A percentile compares a stretch with the other conserved stretches of the same genome.
Evolutionary conservation across 2,888 invertebrate species (phyloP).

Genomic region (Philereme transversata): DNA sequence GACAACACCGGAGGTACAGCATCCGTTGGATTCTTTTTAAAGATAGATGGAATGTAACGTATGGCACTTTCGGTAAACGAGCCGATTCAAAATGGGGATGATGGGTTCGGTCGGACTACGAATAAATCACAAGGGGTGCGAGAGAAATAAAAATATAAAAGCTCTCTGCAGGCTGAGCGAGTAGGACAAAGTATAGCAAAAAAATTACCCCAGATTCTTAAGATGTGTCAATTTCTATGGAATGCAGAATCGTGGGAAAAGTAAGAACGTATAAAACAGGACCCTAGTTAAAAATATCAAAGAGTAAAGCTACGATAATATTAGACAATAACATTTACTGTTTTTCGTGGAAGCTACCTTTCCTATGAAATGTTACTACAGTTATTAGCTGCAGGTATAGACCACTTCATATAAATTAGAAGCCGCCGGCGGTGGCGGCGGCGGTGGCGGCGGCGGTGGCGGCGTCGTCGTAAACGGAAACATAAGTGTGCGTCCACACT

Average conservation of each 20-base stretch:
- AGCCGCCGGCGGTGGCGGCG: conserved; percentile 36
- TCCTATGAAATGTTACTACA: conserved; percentile 2
- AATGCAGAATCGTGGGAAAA: conserved; percentile 31
- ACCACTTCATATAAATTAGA: conserved; percentile 40
- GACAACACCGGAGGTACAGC: conserved; percentile 77
- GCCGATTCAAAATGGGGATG: conserved; percentile 57
- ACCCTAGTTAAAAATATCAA: no score
- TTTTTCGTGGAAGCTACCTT: neutral
- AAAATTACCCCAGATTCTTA: conserved; percentile 54
- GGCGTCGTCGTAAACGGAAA: conserved; percentile 55
- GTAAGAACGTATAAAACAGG: neutral
- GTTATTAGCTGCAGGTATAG: conserved; percentile 32
- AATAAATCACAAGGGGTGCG: conserved; percentile 75
- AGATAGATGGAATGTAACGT: conserved; percentile 73
- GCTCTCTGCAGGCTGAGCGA: conserved; percentile 44
- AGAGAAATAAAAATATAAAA: conserved; percentile 57
- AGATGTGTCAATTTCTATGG: conserved; percentile 30
- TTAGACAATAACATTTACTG: neutral
- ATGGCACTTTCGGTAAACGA: conserved; percentile 66
- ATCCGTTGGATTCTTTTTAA: conserved; percentile 73
- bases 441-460: no score
- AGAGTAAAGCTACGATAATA: neutral
- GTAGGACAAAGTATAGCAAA: conserved; percentile 59
- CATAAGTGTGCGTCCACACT: no score
- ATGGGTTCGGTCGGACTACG: conserved; percentile 56